A percentile compares a stretch with the other conserved stretches of the same genome.
These are phyloP conservation scores for Atractosteus spatula DNA, from an alignment of 2,113 vertebrate genomes.

Conservation along the genomic window DNA sequence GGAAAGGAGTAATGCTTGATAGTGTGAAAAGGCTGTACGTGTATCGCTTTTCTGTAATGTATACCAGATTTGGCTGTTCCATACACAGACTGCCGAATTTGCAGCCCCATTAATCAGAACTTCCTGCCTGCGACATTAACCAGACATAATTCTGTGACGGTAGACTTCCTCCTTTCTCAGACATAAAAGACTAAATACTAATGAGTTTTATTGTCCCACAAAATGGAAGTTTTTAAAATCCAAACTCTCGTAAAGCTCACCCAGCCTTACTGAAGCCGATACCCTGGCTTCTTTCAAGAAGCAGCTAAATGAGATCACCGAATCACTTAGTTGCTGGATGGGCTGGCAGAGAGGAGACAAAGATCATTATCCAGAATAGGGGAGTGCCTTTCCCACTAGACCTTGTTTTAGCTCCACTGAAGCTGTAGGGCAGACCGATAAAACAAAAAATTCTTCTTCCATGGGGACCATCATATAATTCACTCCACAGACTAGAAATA, in stretches of 20 bases:
- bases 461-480: too few relatives aligned
- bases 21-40: constrained; percentile 28
- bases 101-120: constrained; percentile 47
- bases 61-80: neutral
- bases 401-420: too few relatives aligned
- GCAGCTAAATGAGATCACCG: too few relatives aligned
- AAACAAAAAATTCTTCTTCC: too few relatives aligned
- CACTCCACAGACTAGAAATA: too few relatives aligned
- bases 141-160: constrained; percentile 39
- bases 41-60: neutral
- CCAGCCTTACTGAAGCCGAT: neutral
- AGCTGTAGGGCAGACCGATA: too few relatives aligned
- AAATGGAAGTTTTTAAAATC: neutral
- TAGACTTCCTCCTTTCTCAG: constrained; percentile 37
- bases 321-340: too few relatives aligned
- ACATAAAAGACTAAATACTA: neutral
- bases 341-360: too few relatives aligned
- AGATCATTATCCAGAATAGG: too few relatives aligned
- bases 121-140: constrained; percentile 58
- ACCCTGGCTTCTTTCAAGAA: neutral
- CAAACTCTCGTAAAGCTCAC: neutral
- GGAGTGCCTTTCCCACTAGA: too few relatives aligned
- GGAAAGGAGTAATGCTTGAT: constrained; percentile 18
- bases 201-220: neutral
- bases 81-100: constrained; percentile 25